Conservation (phyloP, 2,797 vertebrate species). For the Acanthurus tractus region DNA sequence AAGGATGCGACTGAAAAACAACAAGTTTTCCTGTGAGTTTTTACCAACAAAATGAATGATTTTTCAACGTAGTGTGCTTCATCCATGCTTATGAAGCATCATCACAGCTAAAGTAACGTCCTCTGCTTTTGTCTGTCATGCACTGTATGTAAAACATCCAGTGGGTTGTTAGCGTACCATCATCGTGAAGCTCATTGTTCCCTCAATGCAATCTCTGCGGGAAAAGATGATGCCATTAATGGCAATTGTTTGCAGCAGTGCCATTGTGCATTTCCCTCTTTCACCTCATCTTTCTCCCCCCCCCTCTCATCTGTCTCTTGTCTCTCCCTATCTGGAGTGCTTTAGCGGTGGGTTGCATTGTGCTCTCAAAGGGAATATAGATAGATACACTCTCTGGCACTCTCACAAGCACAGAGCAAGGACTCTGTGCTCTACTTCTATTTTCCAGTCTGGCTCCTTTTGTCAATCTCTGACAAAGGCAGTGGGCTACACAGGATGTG, state of each 20-base stretch:
- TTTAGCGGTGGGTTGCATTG: constrained; percentile 46
- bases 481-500: constrained; percentile 28
- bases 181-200: constrained; percentile 60
- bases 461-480: constrained; percentile 59
- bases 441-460: constrained; percentile 68
- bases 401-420: constrained; percentile 44
- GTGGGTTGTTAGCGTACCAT: constrained; percentile 48
- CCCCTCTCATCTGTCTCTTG: constrained; percentile 41
- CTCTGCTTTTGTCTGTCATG: constrained; percentile 19
- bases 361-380: constrained; percentile 58
- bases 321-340: constrained; percentile 33
- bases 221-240: constrained; percentile 80
- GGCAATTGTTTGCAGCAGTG: constrained; percentile 74
- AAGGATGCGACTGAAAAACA: not conserved
- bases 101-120: constrained; percentile 13
- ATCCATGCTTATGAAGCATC: not conserved
- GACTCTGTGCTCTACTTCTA: constrained; percentile 49
- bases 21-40: not conserved
- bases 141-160: constrained; percentile 54
- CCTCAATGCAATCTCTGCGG: constrained; percentile 53
- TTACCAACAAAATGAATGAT: not conserved
- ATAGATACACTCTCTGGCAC: constrained; percentile 43
- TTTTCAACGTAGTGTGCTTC: not conserved
- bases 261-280: constrained; percentile 61
- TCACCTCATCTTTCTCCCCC: constrained; percentile 34